These are phyloP conservation scores for Melolontha melolontha DNA, from an alignment of 2,888 invertebrate genomes.

Conservation along the genomic window DNA sequence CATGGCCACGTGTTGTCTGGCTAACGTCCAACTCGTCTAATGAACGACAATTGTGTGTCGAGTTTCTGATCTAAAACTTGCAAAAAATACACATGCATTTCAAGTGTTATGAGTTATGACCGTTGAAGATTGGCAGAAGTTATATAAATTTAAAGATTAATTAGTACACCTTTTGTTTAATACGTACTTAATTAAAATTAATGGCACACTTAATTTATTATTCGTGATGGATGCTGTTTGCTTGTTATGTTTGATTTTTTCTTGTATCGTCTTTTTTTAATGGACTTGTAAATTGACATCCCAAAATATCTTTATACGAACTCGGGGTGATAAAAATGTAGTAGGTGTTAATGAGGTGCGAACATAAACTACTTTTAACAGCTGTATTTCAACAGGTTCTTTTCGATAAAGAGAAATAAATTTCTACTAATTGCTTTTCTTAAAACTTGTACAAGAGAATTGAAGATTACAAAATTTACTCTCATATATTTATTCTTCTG, in stretches of 20 bases:
- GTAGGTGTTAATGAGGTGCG: conserved; percentile 11
- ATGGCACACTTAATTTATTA: too few relatives aligned
- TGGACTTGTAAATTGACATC: too few relatives aligned
- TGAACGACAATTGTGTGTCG: conserved; percentile 17
- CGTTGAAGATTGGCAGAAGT: conserved; percentile 1
- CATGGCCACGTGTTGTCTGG: conserved; percentile 15
- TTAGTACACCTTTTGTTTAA: too few relatives aligned
- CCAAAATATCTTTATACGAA: too few relatives aligned
- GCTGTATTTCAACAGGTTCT: not conserved
- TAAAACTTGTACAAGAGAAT: too few relatives aligned
- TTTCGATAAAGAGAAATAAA: not conserved
- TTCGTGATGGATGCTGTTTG: too few relatives aligned
- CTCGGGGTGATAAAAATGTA: not conserved
- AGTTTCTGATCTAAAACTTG: not conserved
- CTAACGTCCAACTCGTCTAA: conserved; percentile 32
- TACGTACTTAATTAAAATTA: too few relatives aligned
- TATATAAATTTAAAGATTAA: too few relatives aligned
- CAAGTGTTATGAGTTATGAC: not conserved
- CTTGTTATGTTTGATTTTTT: too few relatives aligned
- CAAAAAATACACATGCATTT: conserved; percentile 8
- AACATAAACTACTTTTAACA: not conserved
- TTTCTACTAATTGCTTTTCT: not conserved
- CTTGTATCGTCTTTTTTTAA: too few relatives aligned
- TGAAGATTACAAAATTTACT: too few relatives aligned
- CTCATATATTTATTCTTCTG: too few relatives aligned